Evolutionary conservation across 2,113 vertebrate species (phyloP).

Genomic region (Tachysurus vachellii): DNA sequence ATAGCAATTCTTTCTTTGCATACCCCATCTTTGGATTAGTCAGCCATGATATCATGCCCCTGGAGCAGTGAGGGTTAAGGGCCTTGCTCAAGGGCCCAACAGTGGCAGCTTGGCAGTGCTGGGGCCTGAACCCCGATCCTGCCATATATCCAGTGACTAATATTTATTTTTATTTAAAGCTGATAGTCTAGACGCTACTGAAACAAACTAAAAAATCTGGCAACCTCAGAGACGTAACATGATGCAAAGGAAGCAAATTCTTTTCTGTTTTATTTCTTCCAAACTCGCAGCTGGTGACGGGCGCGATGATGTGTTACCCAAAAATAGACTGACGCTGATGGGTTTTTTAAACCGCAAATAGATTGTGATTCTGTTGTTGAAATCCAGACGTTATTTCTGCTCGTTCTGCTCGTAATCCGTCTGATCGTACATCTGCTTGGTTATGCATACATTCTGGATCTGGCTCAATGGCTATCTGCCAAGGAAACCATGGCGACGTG

Average conservation of each 20-base stretch:
- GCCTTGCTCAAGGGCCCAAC: too few species aligned
- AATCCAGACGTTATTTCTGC: not conserved
- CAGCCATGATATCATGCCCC: too few species aligned
- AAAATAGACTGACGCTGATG: conserved; percentile 1
- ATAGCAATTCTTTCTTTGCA: too few species aligned
- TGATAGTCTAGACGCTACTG: not conserved
- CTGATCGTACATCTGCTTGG: not conserved
- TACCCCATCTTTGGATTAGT: too few species aligned
- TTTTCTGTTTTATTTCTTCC: not conserved
- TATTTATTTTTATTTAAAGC: not conserved
- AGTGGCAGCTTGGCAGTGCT: too few species aligned
- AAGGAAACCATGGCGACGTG: not conserved
- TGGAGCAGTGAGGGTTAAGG: too few species aligned
- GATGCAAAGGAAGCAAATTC: not conserved
- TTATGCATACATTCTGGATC: not conserved
- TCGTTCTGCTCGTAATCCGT: not conserved
- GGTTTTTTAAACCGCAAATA: not conserved
- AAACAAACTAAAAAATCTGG: not conserved
- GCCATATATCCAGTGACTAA: not conserved
- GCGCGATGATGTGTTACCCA: not conserved
- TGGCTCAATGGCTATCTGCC: not conserved
- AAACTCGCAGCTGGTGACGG: not conserved
- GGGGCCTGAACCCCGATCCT: too few species aligned
- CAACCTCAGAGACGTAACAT: not conserved
- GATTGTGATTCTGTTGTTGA: too few species aligned